Conservation (phyloP, 2,888 invertebrate genomes). For the Smittia sp. region DNA sequence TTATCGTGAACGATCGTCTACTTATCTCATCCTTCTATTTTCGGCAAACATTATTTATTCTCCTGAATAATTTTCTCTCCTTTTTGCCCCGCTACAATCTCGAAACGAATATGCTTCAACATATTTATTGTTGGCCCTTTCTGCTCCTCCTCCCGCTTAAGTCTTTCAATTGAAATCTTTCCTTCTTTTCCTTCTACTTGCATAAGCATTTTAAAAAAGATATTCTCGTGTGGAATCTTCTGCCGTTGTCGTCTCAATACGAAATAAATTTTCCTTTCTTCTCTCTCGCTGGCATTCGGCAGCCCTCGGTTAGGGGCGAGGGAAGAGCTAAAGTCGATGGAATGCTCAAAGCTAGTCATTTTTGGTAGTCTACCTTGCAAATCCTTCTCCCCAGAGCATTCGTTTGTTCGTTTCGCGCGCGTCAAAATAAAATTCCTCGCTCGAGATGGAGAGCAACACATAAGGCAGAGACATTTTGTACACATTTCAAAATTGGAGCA, state of each 20-base stretch:
- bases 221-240: neutral
- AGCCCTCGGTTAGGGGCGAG: neutral
- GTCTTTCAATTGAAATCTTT: neutral
- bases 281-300: neutral
- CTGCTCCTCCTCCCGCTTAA: neutral
- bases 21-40: conserved; percentile 10
- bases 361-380: conserved; percentile 12
- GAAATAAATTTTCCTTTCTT: neutral
- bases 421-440: conserved; percentile 28
- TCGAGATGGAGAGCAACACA: neutral
- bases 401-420: neutral
- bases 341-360: neutral
- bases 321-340: neutral
- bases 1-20: neutral
- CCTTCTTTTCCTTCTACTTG: neutral
- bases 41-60: conserved; percentile 1
- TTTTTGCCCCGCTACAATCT: neutral
- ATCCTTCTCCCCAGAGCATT: neutral
- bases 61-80: neutral
- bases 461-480: neutral
- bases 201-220: conserved; percentile 5
- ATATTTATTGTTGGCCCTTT: conserved; percentile 13
- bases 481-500: conserved; percentile 12
- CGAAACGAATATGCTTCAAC: neutral
- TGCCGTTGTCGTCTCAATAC: conserved; percentile 1